These are phyloP conservation scores for Dryomyza anilis DNA, from an alignment of 2,888 invertebrate species.

Conservation along the genomic window DNA sequence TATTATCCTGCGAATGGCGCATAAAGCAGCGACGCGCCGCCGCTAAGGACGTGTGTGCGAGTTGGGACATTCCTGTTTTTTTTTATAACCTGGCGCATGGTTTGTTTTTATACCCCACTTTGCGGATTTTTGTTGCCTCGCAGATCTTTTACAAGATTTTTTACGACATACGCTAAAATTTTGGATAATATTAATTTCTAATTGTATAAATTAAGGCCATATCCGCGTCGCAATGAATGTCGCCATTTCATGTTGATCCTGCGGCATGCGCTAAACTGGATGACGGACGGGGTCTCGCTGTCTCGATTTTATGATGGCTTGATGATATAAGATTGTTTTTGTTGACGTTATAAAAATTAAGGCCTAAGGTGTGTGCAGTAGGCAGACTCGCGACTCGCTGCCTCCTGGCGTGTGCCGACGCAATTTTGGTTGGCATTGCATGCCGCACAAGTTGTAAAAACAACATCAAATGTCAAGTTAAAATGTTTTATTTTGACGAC, in stretches of 20 bases:
- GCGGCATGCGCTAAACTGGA: too few relatives aligned
- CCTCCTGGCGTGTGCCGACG: not conserved
- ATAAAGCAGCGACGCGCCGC: slow-evolving; percentile 3
- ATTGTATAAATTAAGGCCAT: slow-evolving; percentile 52
- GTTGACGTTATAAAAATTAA: slow-evolving; percentile 10
- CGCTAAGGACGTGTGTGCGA: not conserved
- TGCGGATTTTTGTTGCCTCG: slow-evolving; percentile 24
- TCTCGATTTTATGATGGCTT: not conserved
- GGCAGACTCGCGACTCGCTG: not conserved
- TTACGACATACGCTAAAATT: slow-evolving; percentile 23
- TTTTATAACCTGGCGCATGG: not conserved
- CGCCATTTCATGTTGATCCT: not conserved
- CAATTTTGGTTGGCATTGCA: slow-evolving; percentile 40
- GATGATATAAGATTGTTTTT: not conserved
- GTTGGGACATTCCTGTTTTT: not conserved
- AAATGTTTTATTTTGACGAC: slow-evolving; percentile 38
- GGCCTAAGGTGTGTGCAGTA: slow-evolving; percentile 5
- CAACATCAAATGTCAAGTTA: slow-evolving; percentile 54
- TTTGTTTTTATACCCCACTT: slow-evolving; percentile 14
- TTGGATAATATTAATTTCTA: slow-evolving; percentile 56
- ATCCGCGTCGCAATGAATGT: not conserved
- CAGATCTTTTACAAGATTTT: slow-evolving; percentile 24
- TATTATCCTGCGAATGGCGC: slow-evolving; percentile 31
- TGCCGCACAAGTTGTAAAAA: slow-evolving; percentile 54
- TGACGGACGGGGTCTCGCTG: too few relatives aligned